These are phyloP conservation scores for Amphimallon solstitiale DNA, from an alignment of 2,888 invertebrate species.

Conservation along the genomic window DNA sequence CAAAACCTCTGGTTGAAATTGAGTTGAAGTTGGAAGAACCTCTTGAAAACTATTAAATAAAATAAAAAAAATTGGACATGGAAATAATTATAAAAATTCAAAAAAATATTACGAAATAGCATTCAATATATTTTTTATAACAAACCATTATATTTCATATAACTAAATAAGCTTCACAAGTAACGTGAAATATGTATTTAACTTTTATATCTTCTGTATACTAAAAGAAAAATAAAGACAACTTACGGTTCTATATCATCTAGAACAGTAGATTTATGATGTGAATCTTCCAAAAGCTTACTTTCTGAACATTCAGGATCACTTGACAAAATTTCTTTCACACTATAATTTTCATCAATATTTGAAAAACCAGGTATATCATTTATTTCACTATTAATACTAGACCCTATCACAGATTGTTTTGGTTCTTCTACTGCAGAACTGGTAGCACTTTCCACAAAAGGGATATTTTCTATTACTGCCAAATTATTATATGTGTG, in stretches of 20 bases:
- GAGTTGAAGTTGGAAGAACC: slow-evolving; percentile 41
- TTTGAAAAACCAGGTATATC: neutral
- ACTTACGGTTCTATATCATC: slow-evolving; percentile 37
- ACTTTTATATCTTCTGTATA: too few relatives aligned
- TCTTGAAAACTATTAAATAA: slow-evolving; percentile 29
- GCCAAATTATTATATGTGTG: slow-evolving; percentile 59
- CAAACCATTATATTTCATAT: neutral
- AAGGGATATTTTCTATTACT: slow-evolving; percentile 44
- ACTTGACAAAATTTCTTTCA: neutral
- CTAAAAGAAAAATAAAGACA: neutral
- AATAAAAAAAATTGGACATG: too few relatives aligned
- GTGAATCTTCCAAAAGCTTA: neutral
- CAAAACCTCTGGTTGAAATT: slow-evolving; percentile 55
- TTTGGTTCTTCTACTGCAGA: neutral
- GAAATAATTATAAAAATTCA: too few relatives aligned
- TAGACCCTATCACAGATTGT: slow-evolving; percentile 31
- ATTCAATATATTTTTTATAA: neutral
- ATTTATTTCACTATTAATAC: slow-evolving; percentile 18
- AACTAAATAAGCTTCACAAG: too few relatives aligned
- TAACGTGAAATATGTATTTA: too few relatives aligned
- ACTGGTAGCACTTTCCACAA: slow-evolving; percentile 11
- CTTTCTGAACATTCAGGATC: neutral
- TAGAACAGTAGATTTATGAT: slow-evolving; percentile 17
- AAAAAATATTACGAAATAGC: too few relatives aligned
- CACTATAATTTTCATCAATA: neutral